Base-by-base conservation (phyloP, 2,888 invertebrate genomes). In the Liposcelis brunnea region DNA sequence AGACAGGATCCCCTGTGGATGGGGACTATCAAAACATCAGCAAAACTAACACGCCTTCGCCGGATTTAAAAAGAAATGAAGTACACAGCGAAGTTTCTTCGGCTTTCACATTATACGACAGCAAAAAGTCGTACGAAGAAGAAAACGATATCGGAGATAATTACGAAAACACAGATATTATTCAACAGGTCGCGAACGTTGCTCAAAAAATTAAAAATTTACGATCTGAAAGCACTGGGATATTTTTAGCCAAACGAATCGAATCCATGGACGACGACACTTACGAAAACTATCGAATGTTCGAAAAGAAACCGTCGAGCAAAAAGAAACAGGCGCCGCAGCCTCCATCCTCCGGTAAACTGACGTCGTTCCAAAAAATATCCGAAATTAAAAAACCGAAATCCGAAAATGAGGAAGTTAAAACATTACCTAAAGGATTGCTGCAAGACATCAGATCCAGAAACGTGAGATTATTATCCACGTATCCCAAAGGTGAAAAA, bases 361-460 rank as follows among this genome's bases (percentile, higher is more conserved):
- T 15, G 8, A 21, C 16, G 6, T 5, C 35, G 5, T 10, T 35
- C 10, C 35, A 35, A 16, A 5, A 16, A 14, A 10, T 10, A 5
- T 16, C 14, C 14, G 37, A 10, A 7, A 12, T 14, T 7, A 18
- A 36, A 36, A 36, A 36, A 10, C 7, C 37, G 16, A n/a, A n/a
- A n/a, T n/a, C n/a, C n/a, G n/a, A n/a, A n/a, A n/a, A n/a, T n/a
- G 37, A 36, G 8, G 10, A 8, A 36, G 21, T 14, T 6, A 19
- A 14, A 60, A 71, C 72, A 61, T 67, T 79, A 57, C 79, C 80
- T 48, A 71, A 71, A 59, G 76, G 75, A 49, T 65, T 80, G 42
- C 63, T 80, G 21, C 74, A 74, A 60, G 80, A 80, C 55, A 80
- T 80, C 55, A 70, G 78, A 60, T 74, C 77, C 60, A 71, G 76